Base-by-base conservation (phyloP, 2,888 invertebrate genomes). In the Hypomecis atomaria region DNA sequence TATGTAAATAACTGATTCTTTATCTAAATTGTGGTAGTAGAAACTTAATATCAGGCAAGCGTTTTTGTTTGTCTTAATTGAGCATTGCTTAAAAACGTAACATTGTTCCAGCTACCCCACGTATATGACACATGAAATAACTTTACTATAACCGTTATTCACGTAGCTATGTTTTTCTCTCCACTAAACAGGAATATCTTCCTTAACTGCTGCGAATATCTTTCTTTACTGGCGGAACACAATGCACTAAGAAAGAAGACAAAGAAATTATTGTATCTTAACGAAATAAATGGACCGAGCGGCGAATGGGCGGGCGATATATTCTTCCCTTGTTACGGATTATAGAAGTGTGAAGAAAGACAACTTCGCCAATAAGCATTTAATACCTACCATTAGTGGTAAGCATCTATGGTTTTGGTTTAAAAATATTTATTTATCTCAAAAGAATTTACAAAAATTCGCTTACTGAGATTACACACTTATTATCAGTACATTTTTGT, bases 241-340 rank as follows among this genome's bases (percentile, higher is more conserved):
- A 65, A 58, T 68, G 71, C 70, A 71, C 69, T 65, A 70, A 73
- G 71, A 74, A 73, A 74, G 70, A 74, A 74, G 72, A 77, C 68
- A 73, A 71, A 74, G 75, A 74, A 84, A 80, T 85, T 82, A 84
- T 84, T 83, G 83, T 82, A 78, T 82, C 81, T 83, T 85, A 85
- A 85, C 82, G 71, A 75, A 81, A 81, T 79, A 85, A 85, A 87
- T 86, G 86, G 82, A 75, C 75, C 86, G 78, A 77, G 75, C 76
- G 75, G 73, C 47, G 59, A 56, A 59, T 45, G 56, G 70, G 72
- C 73, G 62, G 57, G 65, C 76, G 74, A 79, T 80, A 76, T 75
- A 77, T 73, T 73, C 54, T 70, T 67, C 67, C 71, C 78, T 76
- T 78, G 44, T 23, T n/a, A 10, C 47, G n/a, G 56, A 56, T 47